Percentiles rank a stretch among this genome's conserved stretches.
Conservation (phyloP, 2,888 invertebrate species). For the Priocnemis perturbator region DNA sequence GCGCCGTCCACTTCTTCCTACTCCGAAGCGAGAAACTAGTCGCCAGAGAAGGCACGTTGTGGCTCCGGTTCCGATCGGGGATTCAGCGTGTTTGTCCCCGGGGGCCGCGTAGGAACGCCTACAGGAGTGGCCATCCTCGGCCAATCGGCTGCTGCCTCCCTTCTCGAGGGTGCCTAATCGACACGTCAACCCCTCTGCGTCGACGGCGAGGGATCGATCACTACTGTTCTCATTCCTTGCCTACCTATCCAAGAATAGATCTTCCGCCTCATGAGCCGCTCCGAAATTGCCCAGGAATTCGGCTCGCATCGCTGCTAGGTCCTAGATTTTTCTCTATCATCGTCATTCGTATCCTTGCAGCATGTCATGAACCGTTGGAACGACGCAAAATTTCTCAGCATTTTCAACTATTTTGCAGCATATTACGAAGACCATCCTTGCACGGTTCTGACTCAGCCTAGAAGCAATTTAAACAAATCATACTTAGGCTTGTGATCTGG, state of each 20-base stretch:
- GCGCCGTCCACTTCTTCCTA: constrained; percentile 30
- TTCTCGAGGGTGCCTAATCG: constrained; percentile 57
- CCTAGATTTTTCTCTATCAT: too few relatives aligned
- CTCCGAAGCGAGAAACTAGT: constrained; percentile 37
- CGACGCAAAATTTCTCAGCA: too few relatives aligned
- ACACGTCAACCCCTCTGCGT: constrained; percentile 43
- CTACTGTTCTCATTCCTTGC: constrained; percentile 21
- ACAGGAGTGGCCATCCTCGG: constrained; percentile 63
- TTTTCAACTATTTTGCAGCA: too few relatives aligned
- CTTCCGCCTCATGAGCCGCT: too few relatives aligned
- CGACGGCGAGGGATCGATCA: constrained; percentile 45
- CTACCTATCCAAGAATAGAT: not conserved
- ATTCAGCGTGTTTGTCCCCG: constrained; percentile 14
- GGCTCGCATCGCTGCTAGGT: too few relatives aligned
- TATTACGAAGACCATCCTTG: too few relatives aligned
- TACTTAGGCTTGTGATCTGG: too few relatives aligned
- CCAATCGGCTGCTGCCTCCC: constrained; percentile 58
- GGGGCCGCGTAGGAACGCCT: constrained; percentile 4
- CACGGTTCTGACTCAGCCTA: too few relatives aligned
- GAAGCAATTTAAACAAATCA: too few relatives aligned
- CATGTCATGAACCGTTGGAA: too few relatives aligned
- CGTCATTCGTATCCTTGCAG: too few relatives aligned
- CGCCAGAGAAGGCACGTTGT: constrained; percentile 45
- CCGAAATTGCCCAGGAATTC: too few relatives aligned
- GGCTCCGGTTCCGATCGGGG: constrained; percentile 22